phyloP scores from a whole-genome alignment of 2,113 vertebrate genomes.

The Leiothrix lutea region DNA sequence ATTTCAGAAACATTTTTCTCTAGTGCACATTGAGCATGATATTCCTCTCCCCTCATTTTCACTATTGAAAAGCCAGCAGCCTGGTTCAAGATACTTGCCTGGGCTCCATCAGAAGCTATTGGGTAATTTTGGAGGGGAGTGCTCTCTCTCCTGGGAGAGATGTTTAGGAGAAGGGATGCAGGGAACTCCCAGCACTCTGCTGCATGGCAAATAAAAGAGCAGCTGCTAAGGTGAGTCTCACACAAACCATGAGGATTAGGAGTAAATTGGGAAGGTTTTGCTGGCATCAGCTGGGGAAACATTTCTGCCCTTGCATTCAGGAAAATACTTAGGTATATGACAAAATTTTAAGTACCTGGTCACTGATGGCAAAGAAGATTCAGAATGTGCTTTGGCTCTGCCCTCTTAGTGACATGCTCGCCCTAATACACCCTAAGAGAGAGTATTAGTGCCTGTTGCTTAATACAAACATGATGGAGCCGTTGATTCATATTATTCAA shows the following conservation, averaged over 20 bases:
- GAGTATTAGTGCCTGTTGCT: background rate
- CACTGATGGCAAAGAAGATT: background rate
- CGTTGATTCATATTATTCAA: slow-evolving; percentile 10
- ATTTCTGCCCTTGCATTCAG: background rate
- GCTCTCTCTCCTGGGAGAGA: background rate
- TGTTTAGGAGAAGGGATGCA: rapidly evolving
- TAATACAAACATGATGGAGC: background rate
- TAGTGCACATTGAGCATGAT: rapidly evolving
- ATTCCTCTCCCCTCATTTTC: background rate
- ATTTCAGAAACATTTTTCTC: background rate
- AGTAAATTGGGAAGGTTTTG: background rate
- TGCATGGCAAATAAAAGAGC: rapidly evolving
- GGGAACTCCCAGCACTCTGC: background rate
- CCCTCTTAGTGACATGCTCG: rapidly evolving
- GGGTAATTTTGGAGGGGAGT: rapidly evolving
- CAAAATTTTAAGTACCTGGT: background rate
- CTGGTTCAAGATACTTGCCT: rapidly evolving
- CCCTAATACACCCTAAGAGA: background rate
- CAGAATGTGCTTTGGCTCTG: background rate
- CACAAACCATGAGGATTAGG: rapidly evolving
- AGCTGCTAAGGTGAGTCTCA: background rate
- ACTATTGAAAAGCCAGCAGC: background rate
- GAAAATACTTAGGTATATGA: rapidly evolving
- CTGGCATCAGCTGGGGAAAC: background rate
- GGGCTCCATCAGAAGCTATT: background rate